phyloP scores from a whole-genome alignment of 1,140 invertebrate genomes.

The Dolichoris vasculosae region DNA sequence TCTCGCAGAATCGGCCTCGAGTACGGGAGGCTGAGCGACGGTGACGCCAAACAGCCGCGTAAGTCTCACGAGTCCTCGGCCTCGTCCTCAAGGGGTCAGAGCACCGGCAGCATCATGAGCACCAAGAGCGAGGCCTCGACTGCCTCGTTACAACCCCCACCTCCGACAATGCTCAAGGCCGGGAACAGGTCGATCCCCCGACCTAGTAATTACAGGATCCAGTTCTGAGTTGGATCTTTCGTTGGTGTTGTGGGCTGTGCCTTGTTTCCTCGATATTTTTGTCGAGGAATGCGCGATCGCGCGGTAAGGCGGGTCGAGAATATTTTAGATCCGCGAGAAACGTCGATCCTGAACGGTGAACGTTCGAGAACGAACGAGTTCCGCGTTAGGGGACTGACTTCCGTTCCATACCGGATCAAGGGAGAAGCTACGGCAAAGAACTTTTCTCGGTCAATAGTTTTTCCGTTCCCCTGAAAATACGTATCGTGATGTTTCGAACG shows the following conservation, averaged over 20 bases:
- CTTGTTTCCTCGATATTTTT: not conserved
- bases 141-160: constrained; percentile 77
- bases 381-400: not conserved
- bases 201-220: constrained; percentile 81
- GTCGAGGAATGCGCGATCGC: not conserved
- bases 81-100: constrained; percentile 64
- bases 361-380: too few species aligned
- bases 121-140: constrained; percentile 75
- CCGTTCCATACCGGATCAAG: not conserved
- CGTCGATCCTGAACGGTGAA: not conserved
- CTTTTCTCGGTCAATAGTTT: not conserved
- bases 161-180: constrained; percentile 70
- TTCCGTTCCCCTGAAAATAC: not conserved
- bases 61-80: constrained; percentile 51
- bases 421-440: not conserved
- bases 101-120: constrained; percentile 73
- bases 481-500: not conserved
- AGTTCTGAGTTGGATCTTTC: constrained; percentile 74
- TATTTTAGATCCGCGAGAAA: not conserved
- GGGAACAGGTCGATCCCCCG: constrained; percentile 75
- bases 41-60: constrained; percentile 69
- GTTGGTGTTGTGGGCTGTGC: not conserved
- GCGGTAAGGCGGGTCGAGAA: not conserved
- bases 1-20: constrained; percentile 75
- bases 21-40: constrained; percentile 77